Conservation (phyloP, 2,888 invertebrate species). For the Dolichomitus sp. region DNA sequence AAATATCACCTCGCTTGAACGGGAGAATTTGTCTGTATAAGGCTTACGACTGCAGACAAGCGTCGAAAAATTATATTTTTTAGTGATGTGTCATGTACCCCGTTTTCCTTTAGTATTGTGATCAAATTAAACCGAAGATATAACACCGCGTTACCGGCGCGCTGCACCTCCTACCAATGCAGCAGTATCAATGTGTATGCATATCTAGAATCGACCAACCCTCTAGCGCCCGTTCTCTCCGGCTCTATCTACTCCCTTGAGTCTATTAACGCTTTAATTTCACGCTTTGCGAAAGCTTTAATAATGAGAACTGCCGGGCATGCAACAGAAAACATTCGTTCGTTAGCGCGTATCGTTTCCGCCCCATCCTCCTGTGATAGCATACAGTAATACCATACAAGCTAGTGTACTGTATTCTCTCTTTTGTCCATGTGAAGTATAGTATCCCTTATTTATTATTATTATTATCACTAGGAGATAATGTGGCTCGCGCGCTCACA, state of each 20-base stretch:
- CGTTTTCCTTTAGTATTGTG: not conserved
- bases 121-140: not conserved
- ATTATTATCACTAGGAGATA: not conserved
- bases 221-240: constrained; percentile 14
- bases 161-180: not conserved
- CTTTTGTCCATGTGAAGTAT: not conserved
- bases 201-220: not conserved
- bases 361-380: not conserved
- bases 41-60: too few relatives aligned
- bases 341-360: constrained; percentile 7
- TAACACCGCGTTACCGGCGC: not conserved
- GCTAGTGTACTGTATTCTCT: not conserved
- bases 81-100: too few relatives aligned
- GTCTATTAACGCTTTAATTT: constrained; percentile 38
- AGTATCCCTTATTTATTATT: not conserved
- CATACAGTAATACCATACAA: not conserved
- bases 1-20: too few relatives aligned
- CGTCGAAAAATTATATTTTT: too few relatives aligned
- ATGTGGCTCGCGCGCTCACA: not conserved
- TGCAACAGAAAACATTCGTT: constrained; percentile 18
- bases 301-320: not conserved
- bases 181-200: not conserved
- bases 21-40: too few relatives aligned
- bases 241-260: constrained; percentile 10
- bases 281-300: constrained; percentile 26